Base-by-base conservation (phyloP, 2,113 vertebrate genomes). In the Otus sunia region DNA sequence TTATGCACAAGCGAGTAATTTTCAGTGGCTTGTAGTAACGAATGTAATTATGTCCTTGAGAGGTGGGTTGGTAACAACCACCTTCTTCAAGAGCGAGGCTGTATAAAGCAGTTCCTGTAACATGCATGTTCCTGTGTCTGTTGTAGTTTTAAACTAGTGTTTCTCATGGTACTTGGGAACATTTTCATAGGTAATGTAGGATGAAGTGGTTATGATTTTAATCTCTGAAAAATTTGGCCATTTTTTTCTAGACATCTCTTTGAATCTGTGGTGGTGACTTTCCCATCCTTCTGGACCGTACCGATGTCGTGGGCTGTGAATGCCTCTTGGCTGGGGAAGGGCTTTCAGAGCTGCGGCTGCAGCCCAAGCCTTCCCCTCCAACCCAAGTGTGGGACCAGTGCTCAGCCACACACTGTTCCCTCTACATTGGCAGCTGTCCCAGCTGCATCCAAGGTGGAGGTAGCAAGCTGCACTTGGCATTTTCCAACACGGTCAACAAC, bases 1-100 rank as follows among this genome's bases (percentile, higher is more conserved):
- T 59, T 55, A 30, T 18, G 52, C 23, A 29, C 1, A 6, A 82
- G 21, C 0, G 1, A 82, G 66, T 85, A 0, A 8, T 86, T 89
- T 75, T 73, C 50, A 12, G 62, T 59, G 43, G 18, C 29, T 85
- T 15, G 32, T 71, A 34, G 23, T 52, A n/a, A 50, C 1, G 7
- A 63, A 30, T 43, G 47, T 47, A 43, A 27, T 88, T 64, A 39
- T 25, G 43, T 68, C 23, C 63, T 76, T 30, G 26, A 58, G 53
- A 52, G 18, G 7, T 43, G 58, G 34, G 23, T 8, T 60, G 43
- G 39, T 36, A 79, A 23, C 74, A 63, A 8, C 37, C 20, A 47
- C 13, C 22, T 93, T 92, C 90, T 75, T 71, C 74, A 88, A 9
- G 23, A 76, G 11, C 1, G 1, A 59, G 39, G 23, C 64, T 71